Base-by-base conservation (phyloP, 2,888 invertebrate genomes). In the Tipula lateralis region DNA sequence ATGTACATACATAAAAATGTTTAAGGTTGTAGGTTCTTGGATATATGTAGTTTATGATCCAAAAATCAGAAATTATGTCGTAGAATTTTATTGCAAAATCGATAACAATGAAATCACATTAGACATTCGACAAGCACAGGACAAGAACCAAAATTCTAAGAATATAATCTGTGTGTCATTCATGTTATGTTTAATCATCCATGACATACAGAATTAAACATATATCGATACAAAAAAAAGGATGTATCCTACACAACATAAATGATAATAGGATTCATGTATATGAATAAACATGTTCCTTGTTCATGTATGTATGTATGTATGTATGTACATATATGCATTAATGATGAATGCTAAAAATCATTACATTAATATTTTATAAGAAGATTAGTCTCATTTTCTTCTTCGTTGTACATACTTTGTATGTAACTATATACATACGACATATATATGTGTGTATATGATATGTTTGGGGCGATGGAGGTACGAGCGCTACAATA, bases 161-260 rank as follows among this genome's bases (percentile, higher is more conserved):
- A 24, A 24, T 24, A 24, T 66, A 66, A 66, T 24, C 66, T 66
- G 66, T 24, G 66, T 66, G 66, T 66, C 66, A 66, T 24, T 19
- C 24, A 66, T 66, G 66, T 66, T 24, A 66, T 66, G 66, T 66
- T 66, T 66, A 66, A 66, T 66, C 66, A 66, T 66, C 66, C 24
- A 66, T 66, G 66, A 66, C 24, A 66, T 66, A 66, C 66, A 24
- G 24, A 24, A 66, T 66, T 66, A 24, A 24, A 66, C 66, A 66
- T 24, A 24, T 66, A 6, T 19, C 19, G 66, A 66, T 9, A 50
- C 19, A 50, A 50, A 50, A 39, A 44, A 66, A 66, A 66, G 9
- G 24, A 24, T 66, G 9, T 66, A 66, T 24, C 19, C 24, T 24
- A 16, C 44, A 66, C 24, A 66, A 66, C 66, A 19, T 66, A 66